phyloP scores from a whole-genome alignment of 2,888 invertebrate species.

The Lasioglossum vierecki region DNA sequence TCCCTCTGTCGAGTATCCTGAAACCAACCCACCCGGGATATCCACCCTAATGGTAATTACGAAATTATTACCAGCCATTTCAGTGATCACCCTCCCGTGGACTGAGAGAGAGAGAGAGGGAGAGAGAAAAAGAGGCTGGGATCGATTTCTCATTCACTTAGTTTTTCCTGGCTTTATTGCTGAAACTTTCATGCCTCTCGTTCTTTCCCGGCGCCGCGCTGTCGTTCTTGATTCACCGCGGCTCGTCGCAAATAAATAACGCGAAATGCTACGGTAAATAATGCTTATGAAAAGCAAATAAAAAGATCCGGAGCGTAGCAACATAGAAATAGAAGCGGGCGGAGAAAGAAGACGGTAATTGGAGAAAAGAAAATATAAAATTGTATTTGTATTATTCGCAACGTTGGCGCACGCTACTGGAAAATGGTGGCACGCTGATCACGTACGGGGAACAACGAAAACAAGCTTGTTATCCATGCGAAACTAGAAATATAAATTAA shows the following conservation, averaged over 20 bases:
- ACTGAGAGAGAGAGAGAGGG: no score
- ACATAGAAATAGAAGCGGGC: not conserved
- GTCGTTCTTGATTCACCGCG: not conserved
- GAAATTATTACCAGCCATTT: constrained; percentile 54
- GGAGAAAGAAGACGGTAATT: not conserved
- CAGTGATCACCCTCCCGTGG: constrained; percentile 42
- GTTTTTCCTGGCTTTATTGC: not conserved
- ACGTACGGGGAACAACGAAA: not conserved
- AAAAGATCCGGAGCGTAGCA: not conserved
- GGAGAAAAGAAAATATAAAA: not conserved
- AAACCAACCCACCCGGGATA: not conserved
- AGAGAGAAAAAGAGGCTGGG: no score
- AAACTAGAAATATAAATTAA: no score
- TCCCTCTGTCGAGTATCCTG: constrained; percentile 31
- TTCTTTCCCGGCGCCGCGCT: not conserved
- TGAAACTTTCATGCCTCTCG: not conserved
- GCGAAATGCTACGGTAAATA: not conserved
- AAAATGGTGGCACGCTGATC: not conserved
- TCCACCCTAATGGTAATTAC: constrained; percentile 44
- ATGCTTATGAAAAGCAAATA: constrained; percentile 1
- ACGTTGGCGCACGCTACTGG: not conserved
- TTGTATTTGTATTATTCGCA: not conserved
- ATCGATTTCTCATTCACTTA: constrained; percentile 40
- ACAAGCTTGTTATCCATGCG: not conserved
- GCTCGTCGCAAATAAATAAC: not conserved